These are phyloP conservation scores for Exocentrus adspersus DNA, from an alignment of 2,888 invertebrate species.

Conservation along the genomic window DNA sequence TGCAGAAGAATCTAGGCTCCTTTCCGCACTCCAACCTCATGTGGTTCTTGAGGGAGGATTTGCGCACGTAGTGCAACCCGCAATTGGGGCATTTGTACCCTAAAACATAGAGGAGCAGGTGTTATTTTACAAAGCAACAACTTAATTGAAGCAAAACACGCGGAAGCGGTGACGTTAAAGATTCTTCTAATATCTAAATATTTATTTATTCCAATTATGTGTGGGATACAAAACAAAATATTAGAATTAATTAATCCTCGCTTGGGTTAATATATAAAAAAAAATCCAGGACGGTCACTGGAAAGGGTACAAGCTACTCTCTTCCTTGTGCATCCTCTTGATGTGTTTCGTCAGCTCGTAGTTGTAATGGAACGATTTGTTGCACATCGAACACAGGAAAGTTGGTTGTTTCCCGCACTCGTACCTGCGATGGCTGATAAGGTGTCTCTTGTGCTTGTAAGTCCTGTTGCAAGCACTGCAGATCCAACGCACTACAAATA, in stretches of 20 bases:
- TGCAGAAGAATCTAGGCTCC: slow-evolving; percentile 12
- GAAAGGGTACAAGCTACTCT: neutral
- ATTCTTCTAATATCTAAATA: neutral
- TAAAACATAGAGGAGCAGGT: too few relatives aligned
- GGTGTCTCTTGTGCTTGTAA: slow-evolving; percentile 70
- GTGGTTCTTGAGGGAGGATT: slow-evolving; percentile 74
- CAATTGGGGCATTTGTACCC: slow-evolving; percentile 11
- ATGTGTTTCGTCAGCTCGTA: slow-evolving; percentile 14
- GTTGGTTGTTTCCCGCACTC: slow-evolving; percentile 71
- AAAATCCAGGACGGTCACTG: neutral
- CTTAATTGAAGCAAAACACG: neutral
- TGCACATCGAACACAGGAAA: slow-evolving; percentile 67
- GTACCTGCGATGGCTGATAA: slow-evolving; percentile 68
- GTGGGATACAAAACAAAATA: too few relatives aligned
- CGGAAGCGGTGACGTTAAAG: neutral
- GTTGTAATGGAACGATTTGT: slow-evolving; percentile 51
- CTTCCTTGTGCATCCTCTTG: slow-evolving; percentile 10
- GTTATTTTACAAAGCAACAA: neutral
- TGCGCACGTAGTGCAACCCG: slow-evolving; percentile 11
- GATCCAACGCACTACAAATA: slow-evolving; percentile 1
- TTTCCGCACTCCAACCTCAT: slow-evolving; percentile 76
- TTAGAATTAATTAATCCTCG: too few relatives aligned
- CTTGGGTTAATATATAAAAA: too few relatives aligned
- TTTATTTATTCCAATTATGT: neutral
- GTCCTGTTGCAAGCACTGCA: slow-evolving; percentile 68